Conservation (phyloP, 92 coral and sea anemone genomes). For the Siderastrea siderea region DNA sequence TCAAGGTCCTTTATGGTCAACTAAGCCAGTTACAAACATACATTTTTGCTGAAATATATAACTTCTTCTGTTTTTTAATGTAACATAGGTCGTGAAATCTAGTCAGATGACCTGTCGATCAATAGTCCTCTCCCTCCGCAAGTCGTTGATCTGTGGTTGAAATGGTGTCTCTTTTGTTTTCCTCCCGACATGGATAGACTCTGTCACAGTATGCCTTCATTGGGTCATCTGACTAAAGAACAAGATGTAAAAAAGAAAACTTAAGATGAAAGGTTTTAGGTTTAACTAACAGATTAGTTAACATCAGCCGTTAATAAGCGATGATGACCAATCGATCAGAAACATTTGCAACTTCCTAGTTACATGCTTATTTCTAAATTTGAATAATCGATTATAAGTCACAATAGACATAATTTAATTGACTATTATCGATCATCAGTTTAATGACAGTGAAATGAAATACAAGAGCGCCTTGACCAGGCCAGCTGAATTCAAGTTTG, state of each 20-base stretch:
- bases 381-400: no score
- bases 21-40: not conserved
- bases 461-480: no score
- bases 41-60: not conserved
- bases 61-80: not conserved
- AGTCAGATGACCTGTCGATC: not conserved
- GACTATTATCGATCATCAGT: no score
- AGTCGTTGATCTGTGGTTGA: not conserved
- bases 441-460: no score
- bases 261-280: no score
- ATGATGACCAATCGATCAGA: no score
- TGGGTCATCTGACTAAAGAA: not conserved
- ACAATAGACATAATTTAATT: no score
- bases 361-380: no score
- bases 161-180: slow-evolving; percentile 7
- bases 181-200: not conserved
- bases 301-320: no score
- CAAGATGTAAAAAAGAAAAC: not conserved
- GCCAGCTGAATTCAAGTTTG: no score
- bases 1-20: not conserved
- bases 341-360: no score
- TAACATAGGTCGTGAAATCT: not conserved
- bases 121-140: not conserved
- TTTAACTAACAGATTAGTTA: no score
- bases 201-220: not conserved